Base-by-base conservation (phyloP, 2,888 invertebrate species). In the Elysia crispata region DNA sequence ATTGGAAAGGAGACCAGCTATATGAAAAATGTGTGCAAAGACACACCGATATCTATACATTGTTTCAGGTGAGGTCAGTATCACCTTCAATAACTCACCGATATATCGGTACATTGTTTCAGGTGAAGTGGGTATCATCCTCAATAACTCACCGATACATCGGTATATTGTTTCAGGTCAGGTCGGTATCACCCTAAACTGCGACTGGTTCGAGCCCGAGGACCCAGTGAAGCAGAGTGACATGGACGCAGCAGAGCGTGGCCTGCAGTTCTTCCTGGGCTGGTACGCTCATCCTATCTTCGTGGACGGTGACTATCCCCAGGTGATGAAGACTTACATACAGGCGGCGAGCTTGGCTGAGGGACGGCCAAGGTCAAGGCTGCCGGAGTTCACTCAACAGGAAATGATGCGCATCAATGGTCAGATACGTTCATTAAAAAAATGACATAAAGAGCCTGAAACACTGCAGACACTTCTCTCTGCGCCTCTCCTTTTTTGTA, bases 231-330 rank as follows among this genome's bases (percentile, higher is more conserved):
- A 85, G 76, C 85, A 84, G 11, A 83, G 83, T 23, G 88, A 90
- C 77, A 76, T 89, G 0, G 83, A 84, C 8, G 89, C 89, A 0
- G 85, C 89, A n/a, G 88, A 89, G 57, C 76, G 86, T 67, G 86
- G 83, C 0, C 54, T 86, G 25, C 84, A 86, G 78, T 87, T 88
- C 64, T 85, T 87, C 74, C 82, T 90, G 50, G 91, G 91, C n/a
- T 90, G 90, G 90, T 91, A 86, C 78, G 90, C 90, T 1, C 86
- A 89, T 74, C 90, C 91, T 3, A 86, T 91, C 23, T 86, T 85
- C 77, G 87, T 89, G n/a, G 83, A 88, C 80, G 91, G 91, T 13
- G 95, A 96, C 92, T 95, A 90, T 64, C 89, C 89, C n/a, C 84
- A 81, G 41, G 78, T 83, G 67, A 89, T 90, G 89, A 88, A 87